These are phyloP conservation scores for Poecilia wingei DNA, from an alignment of 2,797 vertebrate genomes.

Conservation along the genomic window DNA sequence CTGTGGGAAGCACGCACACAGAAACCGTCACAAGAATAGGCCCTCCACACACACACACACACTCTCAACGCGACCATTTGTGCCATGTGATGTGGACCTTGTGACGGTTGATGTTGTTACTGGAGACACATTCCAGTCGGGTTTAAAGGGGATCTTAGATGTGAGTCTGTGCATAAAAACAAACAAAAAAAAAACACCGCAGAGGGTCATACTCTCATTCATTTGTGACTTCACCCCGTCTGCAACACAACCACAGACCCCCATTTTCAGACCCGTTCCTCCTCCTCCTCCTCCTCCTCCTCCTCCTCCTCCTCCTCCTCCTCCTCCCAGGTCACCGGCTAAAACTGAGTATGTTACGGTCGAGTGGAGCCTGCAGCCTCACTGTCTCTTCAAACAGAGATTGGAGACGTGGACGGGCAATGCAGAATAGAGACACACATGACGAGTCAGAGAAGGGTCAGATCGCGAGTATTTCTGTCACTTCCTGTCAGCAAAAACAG, in stretches of 20 bases:
- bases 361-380: constrained; percentile 33
- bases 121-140: constrained; percentile 70
- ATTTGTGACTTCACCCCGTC: constrained; percentile 63
- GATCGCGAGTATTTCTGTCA: constrained; percentile 9
- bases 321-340: constrained; percentile 30
- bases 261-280: constrained; percentile 40
- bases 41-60: constrained; percentile 26
- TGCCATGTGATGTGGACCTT: constrained; percentile 67
- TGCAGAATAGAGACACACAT: constrained; percentile 26
- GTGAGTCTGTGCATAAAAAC: constrained; percentile 53
- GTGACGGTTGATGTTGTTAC: constrained; percentile 75
- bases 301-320: neutral
- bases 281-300: neutral
- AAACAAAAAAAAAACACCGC: constrained; percentile 11
- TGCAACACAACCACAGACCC: constrained; percentile 37
- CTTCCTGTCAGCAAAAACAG: constrained; percentile 12
- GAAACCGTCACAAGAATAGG: neutral
- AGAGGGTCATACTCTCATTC: constrained; percentile 55
- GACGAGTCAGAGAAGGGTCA: constrained; percentile 19
- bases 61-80: constrained; percentile 22
- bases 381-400: constrained; percentile 2
- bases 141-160: constrained; percentile 62
- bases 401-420: constrained; percentile 23
- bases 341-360: constrained; percentile 41
- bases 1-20: constrained; percentile 11